Percentiles rank a stretch among this genome's conserved stretches.
Evolutionary conservation across 2,113 vertebrate species (phyloP).

Genomic region (Gallinago jamesoni): DNA sequence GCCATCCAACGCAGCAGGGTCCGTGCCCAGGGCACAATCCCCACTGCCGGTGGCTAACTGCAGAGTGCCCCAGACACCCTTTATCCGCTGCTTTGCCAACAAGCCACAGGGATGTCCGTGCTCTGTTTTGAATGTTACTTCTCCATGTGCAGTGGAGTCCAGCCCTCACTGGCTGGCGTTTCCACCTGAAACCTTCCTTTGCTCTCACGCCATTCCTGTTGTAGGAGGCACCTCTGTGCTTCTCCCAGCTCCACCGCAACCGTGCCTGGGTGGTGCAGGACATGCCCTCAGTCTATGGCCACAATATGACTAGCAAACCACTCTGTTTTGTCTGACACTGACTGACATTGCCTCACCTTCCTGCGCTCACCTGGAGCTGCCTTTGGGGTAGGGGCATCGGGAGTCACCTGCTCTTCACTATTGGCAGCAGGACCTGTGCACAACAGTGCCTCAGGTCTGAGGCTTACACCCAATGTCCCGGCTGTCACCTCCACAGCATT

Average conservation of each 20-base stretch:
- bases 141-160: neutral
- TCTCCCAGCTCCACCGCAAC: neutral
- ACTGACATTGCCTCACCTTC: neutral
- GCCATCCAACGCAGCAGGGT: neutral
- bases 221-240: neutral
- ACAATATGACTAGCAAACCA: accelerated
- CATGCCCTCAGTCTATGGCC: neutral
- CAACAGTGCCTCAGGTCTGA: neutral
- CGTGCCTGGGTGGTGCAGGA: neutral
- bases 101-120: neutral
- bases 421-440: neutral
- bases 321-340: neutral
- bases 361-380: neutral
- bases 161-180: neutral
- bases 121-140: accelerated
- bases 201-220: neutral
- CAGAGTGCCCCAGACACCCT: neutral
- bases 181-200: neutral
- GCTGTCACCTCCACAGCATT: neutral
- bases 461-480: accelerated
- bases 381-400: accelerated
- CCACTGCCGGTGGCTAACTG: neutral
- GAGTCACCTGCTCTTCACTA: neutral
- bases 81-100: neutral
- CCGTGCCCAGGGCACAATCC: neutral